Evolutionary conservation across 2,797 vertebrate species (phyloP).

Genomic region (Poecilia picta): DNA sequence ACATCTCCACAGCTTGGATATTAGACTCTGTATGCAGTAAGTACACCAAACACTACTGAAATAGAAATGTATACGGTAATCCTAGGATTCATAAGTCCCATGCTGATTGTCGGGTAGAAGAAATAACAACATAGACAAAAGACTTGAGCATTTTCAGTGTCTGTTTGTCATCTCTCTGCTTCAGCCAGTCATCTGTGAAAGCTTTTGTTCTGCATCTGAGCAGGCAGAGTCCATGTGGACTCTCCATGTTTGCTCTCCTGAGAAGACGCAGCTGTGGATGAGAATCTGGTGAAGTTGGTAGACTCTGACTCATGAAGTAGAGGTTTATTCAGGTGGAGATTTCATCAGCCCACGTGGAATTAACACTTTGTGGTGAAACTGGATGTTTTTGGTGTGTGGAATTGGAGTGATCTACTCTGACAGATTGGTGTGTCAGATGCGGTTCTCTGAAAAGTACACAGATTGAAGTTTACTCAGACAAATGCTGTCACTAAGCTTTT

Average conservation of each 20-base stretch:
- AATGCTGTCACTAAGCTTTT: slow-evolving; percentile 26
- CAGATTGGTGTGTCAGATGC: slow-evolving; percentile 51
- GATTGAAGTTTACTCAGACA: slow-evolving; percentile 45
- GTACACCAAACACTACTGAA: background rate
- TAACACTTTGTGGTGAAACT: slow-evolving; percentile 38
- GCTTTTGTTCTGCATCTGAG: slow-evolving; percentile 47
- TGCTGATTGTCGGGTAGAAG: slow-evolving; percentile 16
- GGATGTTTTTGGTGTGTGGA: slow-evolving; percentile 40
- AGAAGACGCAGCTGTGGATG: slow-evolving; percentile 40
- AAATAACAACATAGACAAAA: slow-evolving; percentile 45
- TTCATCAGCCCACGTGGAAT: slow-evolving; percentile 46
- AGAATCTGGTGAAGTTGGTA: slow-evolving; percentile 28
- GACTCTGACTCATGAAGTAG: slow-evolving; percentile 55
- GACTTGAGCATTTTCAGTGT: slow-evolving; percentile 40
- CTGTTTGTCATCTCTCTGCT: slow-evolving; percentile 49
- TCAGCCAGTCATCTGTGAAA: slow-evolving; percentile 46
- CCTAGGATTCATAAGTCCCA: background rate
- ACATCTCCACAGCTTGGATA: background rate
- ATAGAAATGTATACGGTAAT: background rate
- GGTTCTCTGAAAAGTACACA: slow-evolving; percentile 32
- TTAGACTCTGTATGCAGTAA: background rate
- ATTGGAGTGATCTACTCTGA: slow-evolving; percentile 50
- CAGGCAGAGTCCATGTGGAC: slow-evolving; percentile 40
- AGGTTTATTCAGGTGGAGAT: slow-evolving; percentile 38
- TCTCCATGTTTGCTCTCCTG: slow-evolving; percentile 32